Evolutionary conservation across 2,113 vertebrate genomes (phyloP).

Genomic region (Balaeniceps rex): DNA sequence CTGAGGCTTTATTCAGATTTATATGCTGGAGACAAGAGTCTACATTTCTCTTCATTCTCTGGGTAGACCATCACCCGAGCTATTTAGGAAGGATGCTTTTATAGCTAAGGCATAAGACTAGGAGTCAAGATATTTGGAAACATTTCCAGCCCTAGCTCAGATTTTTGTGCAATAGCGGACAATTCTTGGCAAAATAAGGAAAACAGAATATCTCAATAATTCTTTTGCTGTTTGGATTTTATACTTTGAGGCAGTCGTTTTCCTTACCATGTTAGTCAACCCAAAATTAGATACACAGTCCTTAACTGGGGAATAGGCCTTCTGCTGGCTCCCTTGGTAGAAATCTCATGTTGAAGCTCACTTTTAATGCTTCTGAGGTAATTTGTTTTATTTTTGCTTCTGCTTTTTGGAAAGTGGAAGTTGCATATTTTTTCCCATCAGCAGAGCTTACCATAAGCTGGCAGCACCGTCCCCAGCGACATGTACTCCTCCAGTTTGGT

Average conservation of each 20-base stretch:
- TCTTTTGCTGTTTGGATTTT: neutral
- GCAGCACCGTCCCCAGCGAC: neutral
- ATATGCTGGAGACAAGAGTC: neutral
- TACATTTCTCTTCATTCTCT: neutral
- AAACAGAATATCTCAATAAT: neutral
- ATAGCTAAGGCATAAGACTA: neutral
- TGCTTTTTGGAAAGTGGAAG: neutral
- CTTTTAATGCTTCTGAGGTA: neutral
- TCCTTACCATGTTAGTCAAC: neutral
- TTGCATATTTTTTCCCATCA: neutral
- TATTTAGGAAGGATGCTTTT: neutral
- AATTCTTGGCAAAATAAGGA: neutral
- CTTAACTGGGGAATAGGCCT: neutral
- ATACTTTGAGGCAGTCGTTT: neutral
- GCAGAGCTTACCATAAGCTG: neutral
- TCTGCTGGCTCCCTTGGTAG: neutral
- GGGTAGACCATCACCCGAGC: neutral
- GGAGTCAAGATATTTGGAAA: neutral
- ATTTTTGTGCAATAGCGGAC: neutral
- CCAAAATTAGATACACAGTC: neutral
- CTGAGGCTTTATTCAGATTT: neutral
- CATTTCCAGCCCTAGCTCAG: neutral
- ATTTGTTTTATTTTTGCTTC: neutral
- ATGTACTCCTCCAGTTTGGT: neutral
- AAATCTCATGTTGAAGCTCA: neutral